phyloP scores from a whole-genome alignment of 2,888 invertebrate species.

The Drosophila pseudotalamancana region DNA sequence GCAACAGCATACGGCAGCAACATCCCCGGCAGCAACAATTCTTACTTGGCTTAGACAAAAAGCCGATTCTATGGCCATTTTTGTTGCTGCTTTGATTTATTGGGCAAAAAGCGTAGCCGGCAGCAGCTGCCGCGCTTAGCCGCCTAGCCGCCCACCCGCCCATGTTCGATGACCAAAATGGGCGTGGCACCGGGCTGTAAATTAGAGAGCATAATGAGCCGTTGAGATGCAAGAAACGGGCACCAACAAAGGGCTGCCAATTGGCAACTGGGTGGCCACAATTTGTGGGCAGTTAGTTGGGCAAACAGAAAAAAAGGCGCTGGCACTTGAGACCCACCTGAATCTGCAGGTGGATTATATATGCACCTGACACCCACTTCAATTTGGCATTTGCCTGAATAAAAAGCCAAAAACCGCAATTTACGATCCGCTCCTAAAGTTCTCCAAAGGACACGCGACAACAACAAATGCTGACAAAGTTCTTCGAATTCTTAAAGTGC shows the following conservation, averaged over 20 bases:
- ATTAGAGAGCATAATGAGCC: conserved; percentile 70
- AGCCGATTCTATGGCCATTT: conserved; percentile 40
- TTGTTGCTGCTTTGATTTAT: conserved; percentile 61
- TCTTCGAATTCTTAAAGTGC: not conserved
- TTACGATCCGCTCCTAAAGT: not conserved
- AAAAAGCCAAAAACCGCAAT: not conserved
- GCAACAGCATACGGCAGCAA: conserved; percentile 4
- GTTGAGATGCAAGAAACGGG: conserved; percentile 51
- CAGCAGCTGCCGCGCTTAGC: conserved; percentile 72
- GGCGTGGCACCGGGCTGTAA: conserved; percentile 60
- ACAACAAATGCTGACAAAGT: not conserved
- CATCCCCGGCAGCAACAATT: conserved; percentile 27
- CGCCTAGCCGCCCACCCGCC: conserved; percentile 11
- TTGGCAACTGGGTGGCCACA: conserved; percentile 28
- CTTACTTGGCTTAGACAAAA: conserved; percentile 40
- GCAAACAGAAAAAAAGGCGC: conserved; percentile 9
- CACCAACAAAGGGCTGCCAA: too few species aligned
- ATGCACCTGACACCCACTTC: not conserved
- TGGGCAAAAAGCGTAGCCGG: conserved; percentile 71
- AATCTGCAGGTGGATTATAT: not conserved
- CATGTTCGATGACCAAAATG: conserved; percentile 26
- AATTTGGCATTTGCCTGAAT: not conserved
- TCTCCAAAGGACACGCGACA: not conserved
- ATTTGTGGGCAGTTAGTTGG: conserved; percentile 8
- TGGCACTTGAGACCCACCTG: too few species aligned